phyloP scores from a whole-genome alignment of 2,888 invertebrate genomes.

The Drosophila atripex region DNA sequence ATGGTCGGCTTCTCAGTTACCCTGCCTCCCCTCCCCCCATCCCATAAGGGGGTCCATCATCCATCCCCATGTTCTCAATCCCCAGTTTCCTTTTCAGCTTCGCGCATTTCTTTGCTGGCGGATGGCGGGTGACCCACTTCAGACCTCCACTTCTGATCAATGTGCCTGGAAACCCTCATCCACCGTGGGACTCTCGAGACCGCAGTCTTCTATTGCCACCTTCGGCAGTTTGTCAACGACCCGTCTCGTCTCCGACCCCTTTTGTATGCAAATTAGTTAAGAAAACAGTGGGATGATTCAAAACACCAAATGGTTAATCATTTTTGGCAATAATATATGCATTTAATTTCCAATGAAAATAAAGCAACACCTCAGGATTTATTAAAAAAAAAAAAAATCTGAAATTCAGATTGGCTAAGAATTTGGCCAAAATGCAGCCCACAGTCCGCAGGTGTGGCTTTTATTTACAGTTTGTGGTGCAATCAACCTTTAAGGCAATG shows the following conservation, averaged over 20 bases:
- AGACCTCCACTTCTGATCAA: neutral
- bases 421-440: constrained; percentile 3
- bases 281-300: constrained; percentile 20
- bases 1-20: neutral
- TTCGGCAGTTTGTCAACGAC: constrained; percentile 32
- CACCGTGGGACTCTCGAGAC: constrained; percentile 7
- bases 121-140: constrained; percentile 29
- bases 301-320: neutral
- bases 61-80: constrained; percentile 1
- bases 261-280: constrained; percentile 44
- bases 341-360: neutral
- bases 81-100: constrained; percentile 4
- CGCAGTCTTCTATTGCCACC: constrained; percentile 31
- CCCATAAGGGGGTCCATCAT: neutral
- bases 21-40: neutral
- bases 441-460: constrained; percentile 40
- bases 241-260: constrained; percentile 18
- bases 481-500: constrained; percentile 46
- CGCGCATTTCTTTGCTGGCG: constrained; percentile 5
- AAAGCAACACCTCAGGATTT: neutral
- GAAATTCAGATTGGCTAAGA: neutral
- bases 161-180: constrained; percentile 8
- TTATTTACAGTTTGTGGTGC: constrained; percentile 46
- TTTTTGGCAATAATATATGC: neutral
- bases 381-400: neutral